These are phyloP conservation scores for Poeciliopsis infans DNA, from an alignment of 2,797 vertebrate genomes.

Conservation along the genomic window DNA sequence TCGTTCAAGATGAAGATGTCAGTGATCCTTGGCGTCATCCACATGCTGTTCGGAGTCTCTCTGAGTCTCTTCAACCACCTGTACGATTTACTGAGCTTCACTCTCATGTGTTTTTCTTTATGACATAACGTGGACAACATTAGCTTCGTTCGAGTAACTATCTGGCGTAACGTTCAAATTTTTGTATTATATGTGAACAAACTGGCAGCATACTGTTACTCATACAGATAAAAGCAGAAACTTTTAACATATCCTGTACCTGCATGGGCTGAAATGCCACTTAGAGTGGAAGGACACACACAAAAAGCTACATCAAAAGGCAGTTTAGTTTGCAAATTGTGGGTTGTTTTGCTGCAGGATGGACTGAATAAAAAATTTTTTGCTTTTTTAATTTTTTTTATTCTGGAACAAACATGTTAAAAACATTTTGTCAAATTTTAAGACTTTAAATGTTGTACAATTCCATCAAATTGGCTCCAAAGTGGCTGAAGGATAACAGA, in stretches of 20 bases:
- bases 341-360: not conserved
- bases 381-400: too few relatives aligned
- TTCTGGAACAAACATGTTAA: not conserved
- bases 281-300: not conserved
- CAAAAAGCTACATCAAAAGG: not conserved
- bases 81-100: conserved; percentile 51
- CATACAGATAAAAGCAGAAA: not conserved
- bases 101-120: not conserved
- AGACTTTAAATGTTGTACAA: not conserved
- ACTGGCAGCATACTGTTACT: not conserved
- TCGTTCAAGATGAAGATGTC: conserved; percentile 99
- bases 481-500: not conserved
- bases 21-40: conserved; percentile 92
- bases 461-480: not conserved
- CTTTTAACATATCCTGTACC: not conserved
- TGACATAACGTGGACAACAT: not conserved
- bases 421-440: not conserved
- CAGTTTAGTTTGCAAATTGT: not conserved
- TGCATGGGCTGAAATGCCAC: not conserved
- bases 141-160: not conserved
- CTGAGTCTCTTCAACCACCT: conserved; percentile 86
- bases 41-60: conserved; percentile 96
- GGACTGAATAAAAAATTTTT: not conserved
- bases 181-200: not conserved
- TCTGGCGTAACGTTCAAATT: not conserved